phyloP scores from a whole-genome alignment of 2,888 invertebrate genomes.

The Polyploca ridens region DNA sequence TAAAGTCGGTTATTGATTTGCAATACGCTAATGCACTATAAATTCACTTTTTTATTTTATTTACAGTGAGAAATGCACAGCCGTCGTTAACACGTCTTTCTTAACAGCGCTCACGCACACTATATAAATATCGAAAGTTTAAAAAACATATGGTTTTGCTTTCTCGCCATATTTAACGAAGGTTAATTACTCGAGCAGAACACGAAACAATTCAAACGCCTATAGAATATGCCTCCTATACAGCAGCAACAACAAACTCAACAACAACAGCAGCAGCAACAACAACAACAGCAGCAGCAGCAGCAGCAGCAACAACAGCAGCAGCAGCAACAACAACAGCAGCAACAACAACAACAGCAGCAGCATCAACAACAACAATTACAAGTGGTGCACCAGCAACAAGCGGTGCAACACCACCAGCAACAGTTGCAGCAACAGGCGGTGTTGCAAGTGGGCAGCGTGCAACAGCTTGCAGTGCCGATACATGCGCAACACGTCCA shows the following conservation, averaged over 20 bases:
- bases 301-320: slow-evolving; percentile 50
- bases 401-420: slow-evolving; percentile 35
- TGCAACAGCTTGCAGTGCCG: slow-evolving; percentile 75
- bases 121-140: too few species aligned
- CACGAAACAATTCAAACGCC: too few species aligned
- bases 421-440: slow-evolving; percentile 66
- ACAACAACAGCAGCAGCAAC: slow-evolving; percentile 45
- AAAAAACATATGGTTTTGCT: too few species aligned
- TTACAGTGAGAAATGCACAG: too few species aligned
- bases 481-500: slow-evolving; percentile 69
- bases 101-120: too few species aligned
- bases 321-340: slow-evolving; percentile 49
- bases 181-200: too few species aligned
- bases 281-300: slow-evolving; percentile 47
- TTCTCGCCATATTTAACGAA: too few species aligned
- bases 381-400: slow-evolving; percentile 24
- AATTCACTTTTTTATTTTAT: too few species aligned
- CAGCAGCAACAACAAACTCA: slow-evolving; percentile 37
- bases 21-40: too few species aligned
- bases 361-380: slow-evolving; percentile 43
- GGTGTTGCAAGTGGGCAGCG: slow-evolving; percentile 73
- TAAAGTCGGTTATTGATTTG: too few species aligned
- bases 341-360: slow-evolving; percentile 49
- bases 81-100: too few species aligned
- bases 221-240: slow-evolving; percentile 15